Evolutionary conservation across 2,888 invertebrate species (phyloP).

Genomic region (Agapetus fuscipes): DNA sequence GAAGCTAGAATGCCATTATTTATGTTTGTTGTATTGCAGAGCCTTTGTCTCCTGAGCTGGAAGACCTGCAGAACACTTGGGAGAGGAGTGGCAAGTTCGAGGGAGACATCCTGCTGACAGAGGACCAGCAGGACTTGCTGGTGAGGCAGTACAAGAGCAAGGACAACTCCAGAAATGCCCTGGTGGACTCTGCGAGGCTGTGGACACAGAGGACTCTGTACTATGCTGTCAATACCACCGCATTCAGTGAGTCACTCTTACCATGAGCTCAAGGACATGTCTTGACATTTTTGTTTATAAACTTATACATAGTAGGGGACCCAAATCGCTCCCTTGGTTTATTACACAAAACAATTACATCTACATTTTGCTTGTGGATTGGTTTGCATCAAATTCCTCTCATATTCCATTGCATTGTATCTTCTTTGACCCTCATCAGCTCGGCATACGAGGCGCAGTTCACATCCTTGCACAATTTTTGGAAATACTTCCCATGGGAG

Average conservation of each 20-base stretch:
- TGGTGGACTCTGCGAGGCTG: constrained; percentile 36
- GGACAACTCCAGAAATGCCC: constrained; percentile 38
- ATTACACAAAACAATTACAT: no score
- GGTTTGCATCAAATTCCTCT: no score
- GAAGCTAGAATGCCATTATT: no score
- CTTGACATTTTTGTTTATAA: no score
- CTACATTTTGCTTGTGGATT: neutral
- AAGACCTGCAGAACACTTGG: constrained; percentile 32
- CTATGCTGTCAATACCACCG: constrained; percentile 38
- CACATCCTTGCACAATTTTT: no score
- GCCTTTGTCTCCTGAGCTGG: constrained; percentile 9
- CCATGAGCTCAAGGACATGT: neutral
- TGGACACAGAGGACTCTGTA: constrained; percentile 43
- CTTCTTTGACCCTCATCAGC: no score
- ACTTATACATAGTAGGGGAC: no score
- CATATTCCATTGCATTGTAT: no score
- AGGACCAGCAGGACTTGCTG: constrained; percentile 36
- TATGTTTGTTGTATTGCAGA: constrained; percentile 2
- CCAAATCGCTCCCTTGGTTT: no score
- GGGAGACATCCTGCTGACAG: constrained; percentile 42
- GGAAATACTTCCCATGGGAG: no score
- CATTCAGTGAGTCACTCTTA: constrained; percentile 35
- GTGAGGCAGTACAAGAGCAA: constrained; percentile 35
- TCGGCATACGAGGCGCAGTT: no score
- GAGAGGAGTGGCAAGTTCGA: constrained; percentile 45